These are phyloP conservation scores for Phyllotreta striolata DNA, from an alignment of 2,888 invertebrate genomes.

Conservation along the genomic window DNA sequence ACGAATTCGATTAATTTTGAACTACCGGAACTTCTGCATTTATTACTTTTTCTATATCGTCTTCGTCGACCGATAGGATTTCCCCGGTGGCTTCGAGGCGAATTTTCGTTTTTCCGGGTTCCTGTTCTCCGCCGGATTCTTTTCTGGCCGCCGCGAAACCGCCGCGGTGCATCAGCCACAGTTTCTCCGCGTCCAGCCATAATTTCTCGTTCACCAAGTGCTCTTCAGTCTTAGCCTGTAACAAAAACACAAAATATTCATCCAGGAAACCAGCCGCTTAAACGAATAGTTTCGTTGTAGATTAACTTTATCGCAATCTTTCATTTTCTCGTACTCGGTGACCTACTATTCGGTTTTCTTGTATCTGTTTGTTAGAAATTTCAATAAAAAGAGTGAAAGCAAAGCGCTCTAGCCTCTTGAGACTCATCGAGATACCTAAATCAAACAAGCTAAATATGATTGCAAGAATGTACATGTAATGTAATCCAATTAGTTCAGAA, in stretches of 20 bases:
- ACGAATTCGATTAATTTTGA: constrained; percentile 29
- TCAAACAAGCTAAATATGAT: constrained; percentile 2
- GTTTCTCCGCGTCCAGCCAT: constrained; percentile 76
- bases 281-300: not conserved
- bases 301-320: no score
- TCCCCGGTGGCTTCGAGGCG: constrained; percentile 84
- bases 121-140: constrained; percentile 52
- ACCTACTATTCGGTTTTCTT: no score
- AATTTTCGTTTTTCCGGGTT: constrained; percentile 75
- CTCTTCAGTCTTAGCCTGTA: constrained; percentile 75
- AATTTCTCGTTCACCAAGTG: constrained; percentile 70
- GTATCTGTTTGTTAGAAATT: constrained; percentile 9
- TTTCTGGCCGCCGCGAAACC: constrained; percentile 85
- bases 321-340: no score
- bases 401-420: constrained; percentile 3
- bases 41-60: constrained; percentile 91
- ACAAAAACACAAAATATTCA: constrained; percentile 46
- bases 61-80: constrained; percentile 88
- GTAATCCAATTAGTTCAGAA: constrained; percentile 16
- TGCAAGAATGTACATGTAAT: not conserved
- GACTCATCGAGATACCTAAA: constrained; percentile 5
- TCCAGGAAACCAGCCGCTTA: not conserved
- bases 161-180: constrained; percentile 93
- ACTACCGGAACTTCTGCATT: not conserved
- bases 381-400: constrained; percentile 12